These are phyloP conservation scores for Hanleya hanleyi DNA, from an alignment of 2,888 invertebrate species.

Conservation along the genomic window DNA sequence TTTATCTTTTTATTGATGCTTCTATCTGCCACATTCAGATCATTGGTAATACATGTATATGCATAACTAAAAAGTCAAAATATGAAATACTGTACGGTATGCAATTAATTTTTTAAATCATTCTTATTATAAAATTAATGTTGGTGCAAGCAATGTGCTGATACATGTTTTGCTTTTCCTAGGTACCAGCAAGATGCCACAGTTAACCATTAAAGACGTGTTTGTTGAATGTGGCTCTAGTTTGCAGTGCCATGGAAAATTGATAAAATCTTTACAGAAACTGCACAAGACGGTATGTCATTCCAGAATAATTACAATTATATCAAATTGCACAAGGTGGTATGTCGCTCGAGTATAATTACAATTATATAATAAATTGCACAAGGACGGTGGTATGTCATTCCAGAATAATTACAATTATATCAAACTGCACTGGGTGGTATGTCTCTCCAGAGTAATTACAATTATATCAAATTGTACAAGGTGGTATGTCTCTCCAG, in stretches of 20 bases:
- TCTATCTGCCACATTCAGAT: no score
- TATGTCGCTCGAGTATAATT: slow-evolving; percentile 63
- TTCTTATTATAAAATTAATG: no score
- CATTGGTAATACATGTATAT: no score
- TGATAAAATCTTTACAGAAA: slow-evolving; percentile 56
- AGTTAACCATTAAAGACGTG: slow-evolving; percentile 51
- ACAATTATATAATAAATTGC: slow-evolving; percentile 53
- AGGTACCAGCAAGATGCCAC: not conserved
- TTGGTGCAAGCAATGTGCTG: no score
- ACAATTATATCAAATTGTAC: slow-evolving; percentile 54
- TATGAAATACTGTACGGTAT: no score
- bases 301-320: not conserved
- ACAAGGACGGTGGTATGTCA: slow-evolving; percentile 49
- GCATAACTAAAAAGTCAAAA: no score
- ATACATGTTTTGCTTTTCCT: not conserved
- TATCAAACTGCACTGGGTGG: slow-evolving; percentile 58
- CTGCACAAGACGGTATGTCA: slow-evolving; percentile 50
- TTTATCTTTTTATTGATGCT: no score
- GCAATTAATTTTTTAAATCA: no score
- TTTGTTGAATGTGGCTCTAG: slow-evolving; percentile 65
- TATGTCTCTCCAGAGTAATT: slow-evolving; percentile 63
- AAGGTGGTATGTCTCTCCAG: slow-evolving; percentile 40
- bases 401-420: not conserved
- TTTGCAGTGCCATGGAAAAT: slow-evolving; percentile 62
- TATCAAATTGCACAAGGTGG: slow-evolving; percentile 58